Percentiles rank a stretch among this genome's conserved stretches.
Evolutionary conservation across 92 coral and sea anemone species (phyloP).

Genomic region (Muricea muricata): DNA sequence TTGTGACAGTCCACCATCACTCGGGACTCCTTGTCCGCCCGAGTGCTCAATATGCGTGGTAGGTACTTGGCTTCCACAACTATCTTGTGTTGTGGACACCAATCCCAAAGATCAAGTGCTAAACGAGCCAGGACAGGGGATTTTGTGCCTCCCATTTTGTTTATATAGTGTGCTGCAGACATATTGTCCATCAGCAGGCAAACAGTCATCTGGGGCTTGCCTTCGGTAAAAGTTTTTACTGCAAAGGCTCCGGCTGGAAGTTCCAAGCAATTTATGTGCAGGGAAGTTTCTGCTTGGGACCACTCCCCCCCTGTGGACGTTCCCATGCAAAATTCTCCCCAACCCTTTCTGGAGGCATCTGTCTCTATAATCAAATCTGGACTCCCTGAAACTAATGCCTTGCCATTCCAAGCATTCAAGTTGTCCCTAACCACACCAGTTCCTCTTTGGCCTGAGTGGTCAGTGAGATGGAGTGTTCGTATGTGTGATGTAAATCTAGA

Average conservation of each 20-base stretch:
- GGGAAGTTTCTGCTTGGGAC: slow-evolving; percentile 42
- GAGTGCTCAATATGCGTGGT: slow-evolving; percentile 54
- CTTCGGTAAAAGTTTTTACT: slow-evolving; percentile 35
- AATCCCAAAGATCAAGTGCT: slow-evolving; percentile 52
- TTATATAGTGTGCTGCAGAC: slow-evolving; percentile 44
- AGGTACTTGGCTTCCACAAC: slow-evolving; percentile 46
- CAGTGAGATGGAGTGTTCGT: slow-evolving; percentile 36
- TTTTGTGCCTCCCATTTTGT: slow-evolving; percentile 58
- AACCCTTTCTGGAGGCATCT: slow-evolving; percentile 68
- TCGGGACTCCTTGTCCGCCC: slow-evolving; percentile 63
- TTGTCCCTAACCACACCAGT: too few species aligned
- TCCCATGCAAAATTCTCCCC: slow-evolving; percentile 71
- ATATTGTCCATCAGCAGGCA: slow-evolving; percentile 63
- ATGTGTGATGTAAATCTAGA: slow-evolving; percentile 35
- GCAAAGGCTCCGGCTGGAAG: slow-evolving; percentile 68
- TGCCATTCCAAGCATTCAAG: too few species aligned
- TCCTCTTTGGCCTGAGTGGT: slow-evolving; percentile 37
- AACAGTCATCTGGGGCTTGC: slow-evolving; percentile 38
- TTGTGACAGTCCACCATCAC: slow-evolving; percentile 46
- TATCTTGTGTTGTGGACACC: slow-evolving; percentile 49
- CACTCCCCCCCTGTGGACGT: slow-evolving; percentile 58
- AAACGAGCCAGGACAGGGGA: slow-evolving; percentile 55
- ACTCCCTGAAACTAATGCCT: neutral
- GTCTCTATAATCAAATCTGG: slow-evolving; percentile 72
- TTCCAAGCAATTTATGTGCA: slow-evolving; percentile 61